Evolutionary conservation across 2,113 vertebrate species (phyloP).

Genomic region (Pogonocichla stellata): DNA sequence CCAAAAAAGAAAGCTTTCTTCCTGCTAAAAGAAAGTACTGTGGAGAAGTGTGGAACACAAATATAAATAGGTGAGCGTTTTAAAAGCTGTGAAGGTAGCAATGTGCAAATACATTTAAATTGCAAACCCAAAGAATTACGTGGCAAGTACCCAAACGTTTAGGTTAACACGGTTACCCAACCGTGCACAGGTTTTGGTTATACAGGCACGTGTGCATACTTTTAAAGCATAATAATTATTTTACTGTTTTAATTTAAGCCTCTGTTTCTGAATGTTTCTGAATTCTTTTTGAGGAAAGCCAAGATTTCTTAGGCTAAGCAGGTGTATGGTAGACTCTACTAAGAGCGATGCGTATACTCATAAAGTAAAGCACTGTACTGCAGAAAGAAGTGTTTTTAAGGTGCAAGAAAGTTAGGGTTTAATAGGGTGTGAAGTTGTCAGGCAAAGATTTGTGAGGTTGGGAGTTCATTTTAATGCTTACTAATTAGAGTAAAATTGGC

Average conservation of each 20-base stretch:
- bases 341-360: neutral
- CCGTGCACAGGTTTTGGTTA: neutral
- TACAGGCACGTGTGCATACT: neutral
- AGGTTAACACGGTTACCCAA: neutral
- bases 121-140: neutral
- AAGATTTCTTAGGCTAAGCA: neutral
- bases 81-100: neutral
- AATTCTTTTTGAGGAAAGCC: neutral
- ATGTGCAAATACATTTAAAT: neutral
- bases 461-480: conserved; percentile 27
- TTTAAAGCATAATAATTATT: neutral
- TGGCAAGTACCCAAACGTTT: neutral
- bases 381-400: conserved; percentile 15
- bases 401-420: conserved; percentile 8
- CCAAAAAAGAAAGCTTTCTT: neutral
- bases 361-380: neutral
- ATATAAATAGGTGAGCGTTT: neutral
- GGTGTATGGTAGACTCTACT: neutral
- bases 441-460: conserved; percentile 20
- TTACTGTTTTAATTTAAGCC: conserved; percentile 6
- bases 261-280: neutral
- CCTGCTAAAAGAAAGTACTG: neutral
- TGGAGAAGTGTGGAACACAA: neutral
- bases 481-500: conserved; percentile 49
- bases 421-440: conserved; percentile 31